These are phyloP conservation scores for Potamilus streckersoni DNA, from an alignment of 1,140 invertebrate species.

Conservation along the genomic window DNA sequence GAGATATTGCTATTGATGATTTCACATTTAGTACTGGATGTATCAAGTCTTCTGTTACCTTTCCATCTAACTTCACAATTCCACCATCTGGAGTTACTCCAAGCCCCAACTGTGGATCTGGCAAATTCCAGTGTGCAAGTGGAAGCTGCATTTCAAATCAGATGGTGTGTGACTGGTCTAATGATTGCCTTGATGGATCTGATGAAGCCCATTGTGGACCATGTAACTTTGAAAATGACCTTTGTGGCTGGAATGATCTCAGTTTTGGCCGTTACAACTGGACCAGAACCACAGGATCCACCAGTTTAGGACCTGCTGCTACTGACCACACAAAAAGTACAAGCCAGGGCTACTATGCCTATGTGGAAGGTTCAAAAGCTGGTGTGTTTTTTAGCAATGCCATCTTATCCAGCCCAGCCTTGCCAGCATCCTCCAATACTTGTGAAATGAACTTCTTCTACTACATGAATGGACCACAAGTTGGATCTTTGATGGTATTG, in stretches of 20 bases:
- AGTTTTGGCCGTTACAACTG: slow-evolving; percentile 61
- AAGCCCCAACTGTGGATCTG: slow-evolving; percentile 37
- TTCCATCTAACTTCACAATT: slow-evolving; percentile 46
- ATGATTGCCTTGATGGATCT: slow-evolving; percentile 57
- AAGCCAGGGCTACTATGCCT: slow-evolving; percentile 50
- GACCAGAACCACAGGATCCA: slow-evolving; percentile 33
- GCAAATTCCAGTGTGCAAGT: slow-evolving; percentile 46
- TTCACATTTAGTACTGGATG: slow-evolving; percentile 52
- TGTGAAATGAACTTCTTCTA: slow-evolving; percentile 74
- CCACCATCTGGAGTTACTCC: slow-evolving; percentile 36
- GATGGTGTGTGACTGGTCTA: slow-evolving; percentile 52
- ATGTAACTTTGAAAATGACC: slow-evolving; percentile 60
- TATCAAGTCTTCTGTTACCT: slow-evolving; percentile 27
- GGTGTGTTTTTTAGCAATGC: slow-evolving; percentile 54
- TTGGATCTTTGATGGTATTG: slow-evolving; percentile 40
- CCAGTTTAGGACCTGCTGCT: slow-evolving; percentile 31
- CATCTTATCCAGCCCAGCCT: slow-evolving; percentile 48
- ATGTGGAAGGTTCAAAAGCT: slow-evolving; percentile 45
- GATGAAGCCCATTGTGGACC: slow-evolving; percentile 60
- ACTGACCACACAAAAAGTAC: slow-evolving; percentile 47
- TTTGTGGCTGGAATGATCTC: slow-evolving; percentile 61
- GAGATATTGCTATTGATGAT: slow-evolving; percentile 63
- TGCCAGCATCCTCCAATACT: slow-evolving; percentile 44
- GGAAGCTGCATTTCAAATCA: slow-evolving; percentile 42
- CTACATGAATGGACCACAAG: slow-evolving; percentile 77